Evolutionary conservation across 2,888 invertebrate genomes (phyloP), one percentile per base, ranked within the genome.

Genomic region (Ophraella communa): DNA sequence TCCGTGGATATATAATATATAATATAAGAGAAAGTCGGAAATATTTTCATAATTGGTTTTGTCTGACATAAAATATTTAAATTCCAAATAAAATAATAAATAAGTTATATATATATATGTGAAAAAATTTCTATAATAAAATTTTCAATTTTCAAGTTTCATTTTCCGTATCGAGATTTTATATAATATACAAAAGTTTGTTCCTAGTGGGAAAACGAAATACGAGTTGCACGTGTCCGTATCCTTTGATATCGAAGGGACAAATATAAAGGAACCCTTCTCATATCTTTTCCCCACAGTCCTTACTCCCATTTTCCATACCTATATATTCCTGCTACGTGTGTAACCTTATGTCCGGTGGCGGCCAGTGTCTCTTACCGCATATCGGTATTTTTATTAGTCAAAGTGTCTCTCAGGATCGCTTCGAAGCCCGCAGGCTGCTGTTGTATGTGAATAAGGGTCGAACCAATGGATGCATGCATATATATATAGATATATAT

Each of bases 311-410:
- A 55, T 53, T 47, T 49, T 47, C 58, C 51, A 42, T 59, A 53
- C 56, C 53, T 62, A 65, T 65, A 39, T 39, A 65, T 68, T 68
- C 67, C 58, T 67, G 64, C 71, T 74, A 74, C 76, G 73, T 76
- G 77, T 76, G 72, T 74, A 71, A 77, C 78, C 78, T 78, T 78
- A 78, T 79, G 79, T 78, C 78, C 78, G 71, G 71, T 51, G 49
- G 49, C 49, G 49, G 49, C 49, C 49, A 27, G 24, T 20, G 49
- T 51, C 49, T 51, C 24, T 24, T 27, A 27, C 73, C 76, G 74
- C 78, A 79, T 78, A 76, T 77, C 75, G 75, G 76, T 76, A 77
- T 77, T 79, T 79, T 78, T 79, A 79, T 78, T 78, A 77, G 77
- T 73, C 75, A 74, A 76, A 77, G 76, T 75, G 77, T 77, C 75